Conservation (phyloP, 2,888 invertebrate species). For the Eugnorisma glareosa region DNA sequence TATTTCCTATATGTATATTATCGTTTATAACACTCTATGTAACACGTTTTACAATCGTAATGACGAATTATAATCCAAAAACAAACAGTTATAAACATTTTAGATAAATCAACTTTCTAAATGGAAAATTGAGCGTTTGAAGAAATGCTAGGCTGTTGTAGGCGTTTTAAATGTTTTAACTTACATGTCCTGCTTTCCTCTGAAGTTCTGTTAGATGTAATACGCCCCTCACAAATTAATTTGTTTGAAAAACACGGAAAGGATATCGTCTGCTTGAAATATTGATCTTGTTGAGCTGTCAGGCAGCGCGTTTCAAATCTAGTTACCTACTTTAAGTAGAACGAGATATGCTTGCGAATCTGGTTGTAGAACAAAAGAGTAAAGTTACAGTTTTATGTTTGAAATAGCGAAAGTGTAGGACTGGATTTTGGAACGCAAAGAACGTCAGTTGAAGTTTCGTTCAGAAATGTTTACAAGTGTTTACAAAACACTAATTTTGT, state of each 20-base stretch:
- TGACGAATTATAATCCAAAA: constrained; percentile 48
- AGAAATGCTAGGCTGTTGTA: neutral
- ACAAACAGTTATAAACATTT: constrained; percentile 38
- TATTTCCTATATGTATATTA: neutral
- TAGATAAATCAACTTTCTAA: constrained; percentile 54
- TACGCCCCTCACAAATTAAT: constrained; percentile 56
- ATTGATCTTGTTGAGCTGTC: constrained; percentile 59
- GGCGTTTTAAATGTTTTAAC: constrained; percentile 16
- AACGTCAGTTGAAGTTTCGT: constrained; percentile 46
- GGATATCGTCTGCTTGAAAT: constrained; percentile 22
- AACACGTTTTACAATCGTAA: neutral
- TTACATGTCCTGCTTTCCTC: constrained; percentile 53
- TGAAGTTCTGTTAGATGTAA: constrained; percentile 18
- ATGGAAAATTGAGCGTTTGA: neutral
- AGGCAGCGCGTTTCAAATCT: constrained; percentile 30
- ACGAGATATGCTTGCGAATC: neutral
- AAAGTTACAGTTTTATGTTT: neutral
- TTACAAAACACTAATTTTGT: constrained; percentile 7
- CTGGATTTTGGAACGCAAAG: accelerated
- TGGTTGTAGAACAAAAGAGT: neutral
- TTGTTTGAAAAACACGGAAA: constrained; percentile 58
- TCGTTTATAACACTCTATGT: neutral
- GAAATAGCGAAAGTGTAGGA: accelerated
- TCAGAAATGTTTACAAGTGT: neutral
- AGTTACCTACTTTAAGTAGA: neutral